A percentile compares a stretch with the other conserved stretches of the same genome.
Conservation (phyloP, 2,888 invertebrate species). For the Coelinius sp. region DNA sequence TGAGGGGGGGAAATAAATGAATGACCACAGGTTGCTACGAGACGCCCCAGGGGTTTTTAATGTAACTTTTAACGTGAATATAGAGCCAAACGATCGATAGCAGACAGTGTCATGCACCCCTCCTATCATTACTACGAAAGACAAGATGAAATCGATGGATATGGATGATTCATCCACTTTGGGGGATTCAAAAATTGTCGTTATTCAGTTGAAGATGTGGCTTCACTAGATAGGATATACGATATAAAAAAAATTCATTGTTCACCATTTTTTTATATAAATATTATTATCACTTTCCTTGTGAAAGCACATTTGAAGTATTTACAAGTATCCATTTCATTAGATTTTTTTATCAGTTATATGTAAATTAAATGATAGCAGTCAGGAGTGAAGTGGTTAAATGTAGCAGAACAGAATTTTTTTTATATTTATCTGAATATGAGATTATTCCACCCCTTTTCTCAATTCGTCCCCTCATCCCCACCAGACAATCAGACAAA, state of each 20-base stretch:
- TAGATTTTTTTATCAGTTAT: neutral
- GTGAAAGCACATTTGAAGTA: neutral
- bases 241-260: no score
- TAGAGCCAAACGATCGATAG: slow-evolving; percentile 23
- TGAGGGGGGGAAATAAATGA: slow-evolving; percentile 7
- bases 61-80: slow-evolving; percentile 5
- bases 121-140: neutral
- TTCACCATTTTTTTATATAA: no score
- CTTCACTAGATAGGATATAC: no score
- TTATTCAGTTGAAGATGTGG: neutral
- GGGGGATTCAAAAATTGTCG: neutral
- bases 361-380: neutral
- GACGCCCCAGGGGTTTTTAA: slow-evolving; percentile 31
- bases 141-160: neutral
- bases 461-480: no score
- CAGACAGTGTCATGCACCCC: slow-evolving; percentile 4
- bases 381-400: neutral
- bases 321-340: neutral
- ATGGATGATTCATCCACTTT: neutral
- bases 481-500: neutral
- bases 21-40: slow-evolving; percentile 42
- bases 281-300: neutral
- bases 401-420: neutral
- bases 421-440: no score
- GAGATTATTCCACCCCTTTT: no score